A percentile compares a stretch with the other conserved stretches of the same genome.
Conservation (phyloP, 1,140 invertebrate genomes). For the Campoletis sonorensis region DNA sequence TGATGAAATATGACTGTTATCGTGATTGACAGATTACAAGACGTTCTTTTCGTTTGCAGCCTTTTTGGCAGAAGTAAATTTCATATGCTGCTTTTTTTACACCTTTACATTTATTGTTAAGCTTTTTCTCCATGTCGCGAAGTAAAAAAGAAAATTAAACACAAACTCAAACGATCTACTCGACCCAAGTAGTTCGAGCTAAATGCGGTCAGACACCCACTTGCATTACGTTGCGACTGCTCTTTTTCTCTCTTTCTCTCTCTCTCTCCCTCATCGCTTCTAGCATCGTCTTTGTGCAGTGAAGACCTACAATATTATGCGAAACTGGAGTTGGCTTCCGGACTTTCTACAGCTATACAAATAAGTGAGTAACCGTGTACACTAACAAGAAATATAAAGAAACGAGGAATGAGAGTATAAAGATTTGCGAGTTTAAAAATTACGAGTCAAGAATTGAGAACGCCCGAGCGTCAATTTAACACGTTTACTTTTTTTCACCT, state of each 20-base stretch:
- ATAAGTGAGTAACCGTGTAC: background rate
- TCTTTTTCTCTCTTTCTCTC: background rate
- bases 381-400: background rate
- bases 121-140: too few relatives aligned
- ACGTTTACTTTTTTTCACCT: background rate
- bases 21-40: too few relatives aligned
- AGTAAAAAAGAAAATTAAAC: too few relatives aligned
- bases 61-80: too few relatives aligned
- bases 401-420: background rate
- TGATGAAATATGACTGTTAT: too few relatives aligned
- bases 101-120: too few relatives aligned
- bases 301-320: conserved; percentile 21
- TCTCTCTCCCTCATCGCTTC: background rate
- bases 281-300: background rate
- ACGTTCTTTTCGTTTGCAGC: too few relatives aligned
- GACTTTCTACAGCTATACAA: background rate
- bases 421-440: conserved; percentile 4
- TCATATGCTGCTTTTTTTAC: too few relatives aligned
- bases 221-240: too few relatives aligned
- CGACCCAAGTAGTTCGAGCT: too few relatives aligned
- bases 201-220: too few relatives aligned
- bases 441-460: conserved; percentile 12
- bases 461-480: background rate
- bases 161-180: too few relatives aligned
- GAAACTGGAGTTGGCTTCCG: conserved; percentile 3